phyloP scores from a whole-genome alignment of 2,797 vertebrate genomes.

The Sebastes vulpes region DNA sequence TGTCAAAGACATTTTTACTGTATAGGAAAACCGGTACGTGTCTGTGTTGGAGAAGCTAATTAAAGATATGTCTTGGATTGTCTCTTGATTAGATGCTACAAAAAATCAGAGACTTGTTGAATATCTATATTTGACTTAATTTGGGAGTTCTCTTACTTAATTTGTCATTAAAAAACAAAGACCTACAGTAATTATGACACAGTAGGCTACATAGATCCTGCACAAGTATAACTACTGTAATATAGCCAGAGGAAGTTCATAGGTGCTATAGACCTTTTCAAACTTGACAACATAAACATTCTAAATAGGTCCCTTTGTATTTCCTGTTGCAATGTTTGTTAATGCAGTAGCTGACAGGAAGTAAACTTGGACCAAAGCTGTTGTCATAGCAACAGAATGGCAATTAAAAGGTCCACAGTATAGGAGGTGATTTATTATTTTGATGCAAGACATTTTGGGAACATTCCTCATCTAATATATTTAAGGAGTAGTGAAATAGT shows the following conservation, averaged over 20 bases:
- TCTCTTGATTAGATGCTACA: neutral
- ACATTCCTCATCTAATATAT: too few relatives aligned
- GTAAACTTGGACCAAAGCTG: too few relatives aligned
- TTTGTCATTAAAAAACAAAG: neutral
- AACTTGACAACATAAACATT: too few relatives aligned
- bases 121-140: neutral
- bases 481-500: neutral
- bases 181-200: neutral
- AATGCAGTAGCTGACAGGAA: too few relatives aligned
- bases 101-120: neutral
- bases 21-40: neutral
- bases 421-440: neutral
- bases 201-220: neutral
- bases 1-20: neutral
- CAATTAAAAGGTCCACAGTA: too few relatives aligned
- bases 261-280: neutral
- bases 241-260: neutral
- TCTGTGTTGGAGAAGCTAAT: constrained; percentile 10
- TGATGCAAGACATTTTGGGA: too few relatives aligned
- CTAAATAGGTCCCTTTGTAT: too few relatives aligned
- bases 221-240: neutral
- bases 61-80: neutral
- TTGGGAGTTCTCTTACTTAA: neutral
- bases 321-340: too few relatives aligned
- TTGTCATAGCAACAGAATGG: too few relatives aligned